Percentiles rank a stretch among this genome's conserved stretches.
Conservation (phyloP, 2,797 vertebrate genomes). For the Simalia tracyae region DNA sequence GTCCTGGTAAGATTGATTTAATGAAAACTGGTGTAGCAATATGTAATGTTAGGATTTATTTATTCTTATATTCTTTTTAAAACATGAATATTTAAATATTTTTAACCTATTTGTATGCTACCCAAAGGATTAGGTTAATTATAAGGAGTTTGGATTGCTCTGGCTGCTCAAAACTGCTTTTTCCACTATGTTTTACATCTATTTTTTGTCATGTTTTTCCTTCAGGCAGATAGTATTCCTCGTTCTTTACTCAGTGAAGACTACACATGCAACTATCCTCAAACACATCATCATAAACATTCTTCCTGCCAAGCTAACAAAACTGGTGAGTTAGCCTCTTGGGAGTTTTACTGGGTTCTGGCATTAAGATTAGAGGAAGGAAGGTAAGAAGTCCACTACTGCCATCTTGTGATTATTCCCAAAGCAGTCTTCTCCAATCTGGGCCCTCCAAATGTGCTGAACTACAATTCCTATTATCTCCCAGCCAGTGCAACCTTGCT, state of each 20-base stretch:
- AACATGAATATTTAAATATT: neutral
- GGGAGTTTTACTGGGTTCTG: neutral
- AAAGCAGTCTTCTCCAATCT: neutral
- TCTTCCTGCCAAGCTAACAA: conserved; percentile 78
- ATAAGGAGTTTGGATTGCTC: neutral
- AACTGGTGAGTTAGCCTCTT: conserved; percentile 77
- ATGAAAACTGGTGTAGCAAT: neutral
- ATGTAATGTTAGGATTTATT: neutral
- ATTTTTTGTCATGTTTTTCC: conserved; percentile 61
- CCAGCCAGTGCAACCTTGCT: neutral
- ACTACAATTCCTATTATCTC: no score
- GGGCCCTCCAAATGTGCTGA: neutral
- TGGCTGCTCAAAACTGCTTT: neutral
- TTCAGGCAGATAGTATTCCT: conserved; percentile 90
- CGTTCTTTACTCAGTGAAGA: conserved; percentile 82
- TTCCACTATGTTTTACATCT: neutral
- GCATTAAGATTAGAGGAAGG: neutral
- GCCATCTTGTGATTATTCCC: neutral
- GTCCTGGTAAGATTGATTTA: neutral
- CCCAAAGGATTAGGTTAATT: neutral
- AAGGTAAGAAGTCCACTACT: neutral
- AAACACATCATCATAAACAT: conserved; percentile 72
- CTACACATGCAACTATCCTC: conserved; percentile 80
- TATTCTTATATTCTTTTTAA: neutral
- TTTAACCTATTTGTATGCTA: neutral